phyloP scores from a whole-genome alignment of 1,140 invertebrate species.

The Drosophila tristis region DNA sequence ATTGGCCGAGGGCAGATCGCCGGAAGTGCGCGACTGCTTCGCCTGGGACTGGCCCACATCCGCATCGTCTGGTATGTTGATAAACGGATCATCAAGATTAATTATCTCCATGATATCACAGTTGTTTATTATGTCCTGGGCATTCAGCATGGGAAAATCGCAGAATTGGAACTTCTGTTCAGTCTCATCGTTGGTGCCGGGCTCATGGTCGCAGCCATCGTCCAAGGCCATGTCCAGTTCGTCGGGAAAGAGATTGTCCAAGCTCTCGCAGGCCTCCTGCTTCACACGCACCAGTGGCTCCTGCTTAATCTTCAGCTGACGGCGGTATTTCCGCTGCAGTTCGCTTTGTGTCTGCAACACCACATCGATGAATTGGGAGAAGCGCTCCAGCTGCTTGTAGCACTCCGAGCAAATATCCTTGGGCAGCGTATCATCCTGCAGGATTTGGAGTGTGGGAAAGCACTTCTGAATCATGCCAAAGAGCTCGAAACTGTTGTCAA shows the following conservation, averaged over 20 bases:
- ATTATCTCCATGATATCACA: constrained; percentile 84
- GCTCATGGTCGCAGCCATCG: constrained; percentile 61
- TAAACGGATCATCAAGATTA: constrained; percentile 80
- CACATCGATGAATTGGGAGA: constrained; percentile 73
- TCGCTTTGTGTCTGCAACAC: constrained; percentile 75
- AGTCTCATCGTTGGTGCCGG: constrained; percentile 44
- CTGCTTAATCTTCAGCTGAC: constrained; percentile 79
- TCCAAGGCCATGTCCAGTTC: constrained; percentile 75
- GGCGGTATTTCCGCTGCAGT: constrained; percentile 71
- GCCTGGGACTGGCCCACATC: constrained; percentile 32
- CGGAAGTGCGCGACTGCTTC: constrained; percentile 28
- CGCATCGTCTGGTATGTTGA: constrained; percentile 77
- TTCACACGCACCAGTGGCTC: constrained; percentile 77
- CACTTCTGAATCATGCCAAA: constrained; percentile 82
- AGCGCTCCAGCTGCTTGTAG: constrained; percentile 60
- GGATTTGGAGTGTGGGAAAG: constrained; percentile 78
- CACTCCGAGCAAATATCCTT: constrained; percentile 75
- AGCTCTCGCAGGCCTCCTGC: constrained; percentile 73
- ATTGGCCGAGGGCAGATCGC: constrained; percentile 31
- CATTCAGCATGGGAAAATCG: constrained; percentile 76
- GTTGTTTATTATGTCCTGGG: constrained; percentile 81
- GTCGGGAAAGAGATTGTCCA: constrained; percentile 73
- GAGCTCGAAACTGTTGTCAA: constrained; percentile 73
- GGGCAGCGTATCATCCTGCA: constrained; percentile 74
- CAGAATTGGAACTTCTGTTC: constrained; percentile 81